Percentiles rank a stretch among this genome's conserved stretches.
Conservation (phyloP, 2,888 invertebrate genomes). For the Euzetes globulus region DNA sequence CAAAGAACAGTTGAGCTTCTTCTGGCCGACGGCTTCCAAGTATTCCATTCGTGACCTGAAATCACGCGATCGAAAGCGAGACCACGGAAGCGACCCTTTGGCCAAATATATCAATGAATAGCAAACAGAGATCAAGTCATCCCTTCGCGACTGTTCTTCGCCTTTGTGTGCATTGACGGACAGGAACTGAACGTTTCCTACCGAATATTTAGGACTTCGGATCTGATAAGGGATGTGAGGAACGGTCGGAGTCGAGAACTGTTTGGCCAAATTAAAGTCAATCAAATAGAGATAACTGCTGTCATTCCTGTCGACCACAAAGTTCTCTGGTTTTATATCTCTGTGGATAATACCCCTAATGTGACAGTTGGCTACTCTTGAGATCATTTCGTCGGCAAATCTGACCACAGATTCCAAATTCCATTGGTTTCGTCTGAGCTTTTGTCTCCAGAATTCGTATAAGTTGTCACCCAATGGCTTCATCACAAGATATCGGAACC, state of each 20-base stretch:
- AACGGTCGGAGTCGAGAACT: not conserved
- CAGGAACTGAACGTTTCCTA: conserved; percentile 20
- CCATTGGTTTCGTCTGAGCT: not conserved
- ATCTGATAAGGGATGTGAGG: not conserved
- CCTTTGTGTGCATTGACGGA: conserved; percentile 8
- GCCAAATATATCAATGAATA: conserved; percentile 9
- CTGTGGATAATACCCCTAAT: conserved; percentile 92
- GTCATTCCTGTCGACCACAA: conserved; percentile 56
- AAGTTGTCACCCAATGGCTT: conserved; percentile 12
- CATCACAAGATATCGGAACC: not conserved
- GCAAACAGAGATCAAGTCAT: not conserved
- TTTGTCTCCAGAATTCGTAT: not conserved
- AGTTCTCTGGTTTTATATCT: conserved; percentile 97
- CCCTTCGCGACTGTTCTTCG: conserved; percentile 13
- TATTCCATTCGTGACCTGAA: not conserved
- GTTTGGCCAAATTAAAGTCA: conserved; percentile 23
- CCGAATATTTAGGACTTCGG: not conserved
- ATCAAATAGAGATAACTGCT: conserved; percentile 1
- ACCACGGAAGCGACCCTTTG: not conserved
- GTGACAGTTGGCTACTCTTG: conserved; percentile 52
- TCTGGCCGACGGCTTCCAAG: not conserved
- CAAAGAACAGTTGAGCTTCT: not conserved
- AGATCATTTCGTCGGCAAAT: not conserved
- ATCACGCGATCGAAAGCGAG: not conserved
- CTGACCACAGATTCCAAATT: not conserved